Conservation (phyloP, 2,888 invertebrate species). For the Lottia gigantea region DNA sequence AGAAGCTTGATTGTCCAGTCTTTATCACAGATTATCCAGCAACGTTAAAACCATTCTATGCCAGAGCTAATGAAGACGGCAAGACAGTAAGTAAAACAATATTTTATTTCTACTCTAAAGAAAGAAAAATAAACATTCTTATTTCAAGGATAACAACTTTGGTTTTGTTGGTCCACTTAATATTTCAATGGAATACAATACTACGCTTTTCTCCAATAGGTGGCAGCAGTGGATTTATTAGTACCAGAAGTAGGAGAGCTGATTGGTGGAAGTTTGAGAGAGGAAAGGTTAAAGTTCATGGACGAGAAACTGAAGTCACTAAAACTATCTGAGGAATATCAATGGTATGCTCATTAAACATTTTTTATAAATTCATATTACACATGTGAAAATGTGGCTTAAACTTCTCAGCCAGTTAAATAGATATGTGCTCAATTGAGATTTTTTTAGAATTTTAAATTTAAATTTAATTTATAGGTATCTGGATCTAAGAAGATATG, state of each 20-base stretch:
- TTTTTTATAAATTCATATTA: too few relatives aligned
- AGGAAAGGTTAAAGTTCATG: slow-evolving; percentile 75
- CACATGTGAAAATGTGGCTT: too few relatives aligned
- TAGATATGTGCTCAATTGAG: too few relatives aligned
- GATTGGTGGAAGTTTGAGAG: slow-evolving; percentile 94
- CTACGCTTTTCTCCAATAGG: slow-evolving; percentile 50
- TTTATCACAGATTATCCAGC: slow-evolving; percentile 93
- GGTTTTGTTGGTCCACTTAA: too few relatives aligned
- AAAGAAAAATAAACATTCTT: too few relatives aligned
- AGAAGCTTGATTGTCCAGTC: slow-evolving; percentile 80
- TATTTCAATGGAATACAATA: too few relatives aligned
- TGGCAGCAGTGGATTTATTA: slow-evolving; percentile 81
- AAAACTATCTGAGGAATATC: slow-evolving; percentile 37
- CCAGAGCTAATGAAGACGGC: slow-evolving; percentile 77
- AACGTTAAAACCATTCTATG: slow-evolving; percentile 93
- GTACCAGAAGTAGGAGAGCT: slow-evolving; percentile 92
- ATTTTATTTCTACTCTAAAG: too few relatives aligned
- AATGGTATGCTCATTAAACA: slow-evolving; percentile 43
- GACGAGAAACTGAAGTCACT: slow-evolving; percentile 39
- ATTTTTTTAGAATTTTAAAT: too few relatives aligned
- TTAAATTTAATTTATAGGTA: slow-evolving; percentile 75
- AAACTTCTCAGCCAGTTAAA: too few relatives aligned
- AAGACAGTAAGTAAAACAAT: slow-evolving; percentile 73
- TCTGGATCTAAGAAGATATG: slow-evolving; percentile 86
- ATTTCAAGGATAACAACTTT: too few relatives aligned